Evolutionary conservation across 1,140 invertebrate genomes (phyloP).

Genomic region (Drosophila virilis): DNA sequence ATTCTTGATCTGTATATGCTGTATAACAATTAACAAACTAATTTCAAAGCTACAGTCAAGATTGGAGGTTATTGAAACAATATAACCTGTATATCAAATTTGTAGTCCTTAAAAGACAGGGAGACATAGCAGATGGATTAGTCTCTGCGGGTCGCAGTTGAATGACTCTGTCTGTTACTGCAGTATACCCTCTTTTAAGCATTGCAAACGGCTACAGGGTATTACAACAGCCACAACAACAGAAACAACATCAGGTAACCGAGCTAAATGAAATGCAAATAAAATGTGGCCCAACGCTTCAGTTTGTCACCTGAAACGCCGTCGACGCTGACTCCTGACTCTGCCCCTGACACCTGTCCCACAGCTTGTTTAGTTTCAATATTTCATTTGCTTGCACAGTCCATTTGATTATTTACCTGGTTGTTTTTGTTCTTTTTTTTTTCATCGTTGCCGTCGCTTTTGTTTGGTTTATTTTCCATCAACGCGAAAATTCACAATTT

Average conservation of each 20-base stretch:
- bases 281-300: slow-evolving; percentile 34
- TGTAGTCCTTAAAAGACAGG: too few relatives aligned
- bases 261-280: slow-evolving; percentile 57
- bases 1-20: too few relatives aligned
- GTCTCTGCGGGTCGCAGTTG: too few relatives aligned
- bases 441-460: not conserved
- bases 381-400: slow-evolving; percentile 76
- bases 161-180: too few relatives aligned
- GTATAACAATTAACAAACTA: too few relatives aligned
- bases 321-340: slow-evolving; percentile 8
- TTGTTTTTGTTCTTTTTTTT: slow-evolving; percentile 1
- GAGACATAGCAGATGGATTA: too few relatives aligned
- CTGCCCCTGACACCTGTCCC: slow-evolving; percentile 64
- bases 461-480: slow-evolving; percentile 32
- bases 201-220: not conserved
- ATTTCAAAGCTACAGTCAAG: too few relatives aligned
- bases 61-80: too few relatives aligned
- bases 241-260: not conserved
- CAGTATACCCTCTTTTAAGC: too few relatives aligned
- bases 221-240: slow-evolving; percentile 16
- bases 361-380: slow-evolving; percentile 76
- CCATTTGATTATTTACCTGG: slow-evolving; percentile 67
- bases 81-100: too few relatives aligned
- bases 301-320: slow-evolving; percentile 55
- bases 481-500: slow-evolving; percentile 36